A percentile compares a stretch with the other conserved stretches of the same genome.
Conservation (phyloP, 2,113 vertebrate species). For the human region DNA sequence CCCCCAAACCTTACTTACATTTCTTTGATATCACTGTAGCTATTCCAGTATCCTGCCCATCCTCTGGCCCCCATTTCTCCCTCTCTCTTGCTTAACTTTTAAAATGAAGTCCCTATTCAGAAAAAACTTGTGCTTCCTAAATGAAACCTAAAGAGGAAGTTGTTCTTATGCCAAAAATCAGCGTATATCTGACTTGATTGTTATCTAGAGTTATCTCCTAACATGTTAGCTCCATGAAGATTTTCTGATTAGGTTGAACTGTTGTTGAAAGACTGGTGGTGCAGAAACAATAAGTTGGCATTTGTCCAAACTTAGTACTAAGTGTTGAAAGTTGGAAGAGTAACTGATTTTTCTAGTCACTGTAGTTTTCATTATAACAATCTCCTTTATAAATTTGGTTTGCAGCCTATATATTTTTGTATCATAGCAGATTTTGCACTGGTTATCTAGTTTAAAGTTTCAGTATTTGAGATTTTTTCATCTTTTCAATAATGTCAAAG, state of each 20-base stretch:
- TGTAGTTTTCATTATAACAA: background rate
- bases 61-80: background rate
- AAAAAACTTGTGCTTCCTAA: conserved; percentile 36
- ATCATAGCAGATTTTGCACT: background rate
- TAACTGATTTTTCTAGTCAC: conserved; percentile 33
- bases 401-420: background rate
- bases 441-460: conserved; percentile 11
- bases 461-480: background rate
- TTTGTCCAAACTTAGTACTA: conserved; percentile 15
- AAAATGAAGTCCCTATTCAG: background rate
- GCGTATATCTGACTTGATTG: background rate
- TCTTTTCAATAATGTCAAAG: background rate
- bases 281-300: conserved; percentile 15
- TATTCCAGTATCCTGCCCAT: background rate
- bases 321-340: conserved; percentile 31
- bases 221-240: background rate
- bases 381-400: conserved; percentile 9
- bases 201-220: background rate
- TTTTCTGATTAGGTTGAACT: background rate
- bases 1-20: background rate
- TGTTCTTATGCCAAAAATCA: background rate
- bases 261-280: background rate
- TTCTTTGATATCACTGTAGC: background rate
- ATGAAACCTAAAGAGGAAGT: background rate
- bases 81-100: background rate